Evolutionary conservation across 64 coral and sea anemone species (phyloP), one percentile per base, ranked within the genome.

Genomic region (Montipora efflorescens): DNA sequence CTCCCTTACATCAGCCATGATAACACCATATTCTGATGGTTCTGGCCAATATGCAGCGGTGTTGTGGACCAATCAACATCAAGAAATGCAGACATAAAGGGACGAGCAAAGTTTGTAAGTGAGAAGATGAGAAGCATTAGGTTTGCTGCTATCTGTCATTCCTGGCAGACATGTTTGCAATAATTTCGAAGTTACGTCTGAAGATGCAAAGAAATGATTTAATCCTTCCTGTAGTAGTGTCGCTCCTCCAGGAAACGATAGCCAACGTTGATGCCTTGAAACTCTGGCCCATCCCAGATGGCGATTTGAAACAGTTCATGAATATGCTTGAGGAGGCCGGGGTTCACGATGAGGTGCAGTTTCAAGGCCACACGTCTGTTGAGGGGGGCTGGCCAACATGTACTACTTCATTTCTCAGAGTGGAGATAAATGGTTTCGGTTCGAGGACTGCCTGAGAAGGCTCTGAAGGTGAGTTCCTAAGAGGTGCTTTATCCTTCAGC

Each of bases 181-280:
- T 80, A 14, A 80, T 80, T 80, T 48, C 78, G 46, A 80, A 80
- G 49, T 48, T 80, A n/a, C 2, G 78, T 48, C n/a, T 80, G n/a
- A 80, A 80, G 78, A 80, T 80, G 78, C 78, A 80, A 80, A 80
- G 78, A 57, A 80, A 57, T 7, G 78, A 80, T n/a, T 48, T 80
- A 14, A 80, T 80, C 21, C 78, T 80, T 80, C 78, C 76, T 79
- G 76, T 51, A 46, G 76, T 47, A 79, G 76, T 79, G 25, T 80
- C 78, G 20, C 70, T 74, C 20, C 70, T 74, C 19, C 70, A 74
- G 5, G 70, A 74, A 74, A 74, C 70, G 23, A 74, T 74, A 20
- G 20, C 70, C 70, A 74, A 74, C 0, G 70, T 74, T 74, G 1
- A 74, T 22, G 70, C 20, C 18, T 23, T 74, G 20, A 74, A 74